Conservation (phyloP, 2,888 invertebrate genomes). For the Hirudinaria manillensis region DNA sequence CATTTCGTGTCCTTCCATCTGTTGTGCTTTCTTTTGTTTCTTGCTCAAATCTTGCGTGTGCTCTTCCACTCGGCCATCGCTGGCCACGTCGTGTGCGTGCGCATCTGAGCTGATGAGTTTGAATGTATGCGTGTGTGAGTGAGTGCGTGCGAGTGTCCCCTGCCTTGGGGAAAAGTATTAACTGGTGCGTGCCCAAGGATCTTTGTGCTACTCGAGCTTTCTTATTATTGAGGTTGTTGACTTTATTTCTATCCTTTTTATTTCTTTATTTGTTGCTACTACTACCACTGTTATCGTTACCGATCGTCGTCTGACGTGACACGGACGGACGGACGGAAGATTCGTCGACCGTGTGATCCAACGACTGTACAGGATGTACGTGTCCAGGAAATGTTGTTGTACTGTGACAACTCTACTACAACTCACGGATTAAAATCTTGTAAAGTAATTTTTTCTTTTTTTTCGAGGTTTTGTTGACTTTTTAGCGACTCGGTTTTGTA, state of each 20-base stretch:
- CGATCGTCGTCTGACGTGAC: neutral
- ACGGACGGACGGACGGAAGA: no score
- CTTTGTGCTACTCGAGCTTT: no score
- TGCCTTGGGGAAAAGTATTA: no score
- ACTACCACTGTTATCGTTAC: neutral
- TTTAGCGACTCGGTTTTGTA: no score
- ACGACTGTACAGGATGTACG: no score
- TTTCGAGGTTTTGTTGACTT: no score
- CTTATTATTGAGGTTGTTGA: neutral
- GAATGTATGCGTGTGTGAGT: slow-evolving; percentile 16
- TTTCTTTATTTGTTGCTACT: neutral
- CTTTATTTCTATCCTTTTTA: slow-evolving; percentile 4
- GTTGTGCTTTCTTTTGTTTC: slow-evolving; percentile 17
- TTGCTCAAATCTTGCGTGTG: slow-evolving; percentile 11
- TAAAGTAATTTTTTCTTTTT: no score
- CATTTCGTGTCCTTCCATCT: slow-evolving; percentile 9
- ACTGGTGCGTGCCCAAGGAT: no score
- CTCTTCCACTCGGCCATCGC: slow-evolving; percentile 14
- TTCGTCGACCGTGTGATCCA: no score
- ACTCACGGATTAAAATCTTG: no score
- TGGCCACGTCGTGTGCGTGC: neutral
- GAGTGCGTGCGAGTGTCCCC: slow-evolving; percentile 1
- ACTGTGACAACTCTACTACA: no score
- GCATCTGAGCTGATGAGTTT: slow-evolving; percentile 10
- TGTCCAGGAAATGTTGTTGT: no score